These are phyloP conservation scores for Eumacrocentrus americanus DNA, from an alignment of 2,888 invertebrate genomes.

Conservation along the genomic window DNA sequence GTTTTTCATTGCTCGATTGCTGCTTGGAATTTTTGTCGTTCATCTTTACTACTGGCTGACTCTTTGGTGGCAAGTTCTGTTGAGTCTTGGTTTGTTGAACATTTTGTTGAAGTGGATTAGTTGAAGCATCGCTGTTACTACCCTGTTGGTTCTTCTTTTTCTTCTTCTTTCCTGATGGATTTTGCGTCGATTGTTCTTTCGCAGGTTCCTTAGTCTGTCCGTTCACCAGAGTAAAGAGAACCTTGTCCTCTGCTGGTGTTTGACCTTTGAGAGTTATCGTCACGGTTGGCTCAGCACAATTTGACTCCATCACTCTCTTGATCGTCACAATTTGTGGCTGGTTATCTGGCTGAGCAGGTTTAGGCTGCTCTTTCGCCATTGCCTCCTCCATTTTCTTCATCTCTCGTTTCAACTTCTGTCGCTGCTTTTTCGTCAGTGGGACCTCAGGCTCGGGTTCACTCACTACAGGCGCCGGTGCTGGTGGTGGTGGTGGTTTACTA, in stretches of 20 bases:
- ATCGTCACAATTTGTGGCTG: conserved; percentile 69
- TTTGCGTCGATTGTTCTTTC: conserved; percentile 36
- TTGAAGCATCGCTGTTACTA: conserved; percentile 38
- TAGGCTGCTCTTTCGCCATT: conserved; percentile 50
- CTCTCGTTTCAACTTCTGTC: conserved; percentile 55
- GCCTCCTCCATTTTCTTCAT: conserved; percentile 56
- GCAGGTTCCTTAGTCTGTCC: conserved; percentile 62
- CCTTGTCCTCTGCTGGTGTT: conserved; percentile 75
- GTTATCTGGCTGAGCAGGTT: conserved; percentile 39
- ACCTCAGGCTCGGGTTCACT: conserved; percentile 42
- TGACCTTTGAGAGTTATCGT: conserved; percentile 79
- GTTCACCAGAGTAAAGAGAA: conserved; percentile 74
- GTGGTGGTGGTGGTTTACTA: conserved; percentile 32
- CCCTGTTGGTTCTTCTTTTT: conserved; percentile 50
- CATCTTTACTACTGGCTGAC: conserved; percentile 34
- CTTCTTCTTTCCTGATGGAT: conserved; percentile 48
- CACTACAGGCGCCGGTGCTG: conserved; percentile 5
- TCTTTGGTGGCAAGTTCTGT: conserved; percentile 35
- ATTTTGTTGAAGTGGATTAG: conserved; percentile 37
- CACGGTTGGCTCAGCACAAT: conserved; percentile 73
- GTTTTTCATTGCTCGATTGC: conserved; percentile 45
- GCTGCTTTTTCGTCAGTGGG: conserved; percentile 59
- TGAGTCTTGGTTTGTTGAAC: conserved; percentile 40
- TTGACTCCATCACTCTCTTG: conserved; percentile 71
- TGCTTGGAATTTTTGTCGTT: conserved; percentile 46